phyloP scores from a whole-genome alignment of 2,797 vertebrate genomes.

The Heliangelus exortis region DNA sequence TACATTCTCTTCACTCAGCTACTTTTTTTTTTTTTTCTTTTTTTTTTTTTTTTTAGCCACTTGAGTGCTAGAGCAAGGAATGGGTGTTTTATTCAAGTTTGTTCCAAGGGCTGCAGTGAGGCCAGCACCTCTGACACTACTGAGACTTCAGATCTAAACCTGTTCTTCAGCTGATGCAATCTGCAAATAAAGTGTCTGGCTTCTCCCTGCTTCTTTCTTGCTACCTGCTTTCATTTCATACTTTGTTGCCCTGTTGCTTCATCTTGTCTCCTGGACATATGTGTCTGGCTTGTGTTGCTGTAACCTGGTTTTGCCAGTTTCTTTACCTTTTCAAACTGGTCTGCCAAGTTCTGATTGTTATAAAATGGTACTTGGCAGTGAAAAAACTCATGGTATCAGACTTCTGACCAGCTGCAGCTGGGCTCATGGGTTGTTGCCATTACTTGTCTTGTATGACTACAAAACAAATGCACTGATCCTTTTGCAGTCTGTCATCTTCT shows the following conservation, averaged over 20 bases:
- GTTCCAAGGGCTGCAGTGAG: not conserved
- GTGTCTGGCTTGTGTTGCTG: not conserved
- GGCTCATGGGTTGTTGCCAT: not conserved
- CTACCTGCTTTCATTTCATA: not conserved
- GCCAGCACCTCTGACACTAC: not conserved
- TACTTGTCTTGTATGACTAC: not conserved
- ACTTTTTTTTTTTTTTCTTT: not conserved
- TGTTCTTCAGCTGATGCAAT: not conserved
- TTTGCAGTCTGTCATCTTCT: not conserved
- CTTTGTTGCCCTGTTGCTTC: not conserved
- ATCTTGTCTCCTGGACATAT: not conserved
- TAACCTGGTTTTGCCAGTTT: not conserved
- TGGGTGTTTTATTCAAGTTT: not conserved
- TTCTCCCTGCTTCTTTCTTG: not conserved
- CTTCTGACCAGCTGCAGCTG: not conserved
- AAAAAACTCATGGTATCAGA: not conserved
- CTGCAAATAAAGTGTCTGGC: not conserved
- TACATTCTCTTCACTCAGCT: not conserved
- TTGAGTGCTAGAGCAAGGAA: not conserved
- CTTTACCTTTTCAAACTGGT: not conserved
- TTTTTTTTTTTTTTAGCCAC: not conserved
- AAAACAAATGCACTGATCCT: not conserved
- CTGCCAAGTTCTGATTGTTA: not conserved
- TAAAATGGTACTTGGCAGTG: not conserved
- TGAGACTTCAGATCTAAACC: not conserved